Evolutionary conservation across 53 echinoderm and acorn worm genomes (phyloP), one percentile per base, ranked within the genome.

Genomic region (Apostichopus leukothele): DNA sequence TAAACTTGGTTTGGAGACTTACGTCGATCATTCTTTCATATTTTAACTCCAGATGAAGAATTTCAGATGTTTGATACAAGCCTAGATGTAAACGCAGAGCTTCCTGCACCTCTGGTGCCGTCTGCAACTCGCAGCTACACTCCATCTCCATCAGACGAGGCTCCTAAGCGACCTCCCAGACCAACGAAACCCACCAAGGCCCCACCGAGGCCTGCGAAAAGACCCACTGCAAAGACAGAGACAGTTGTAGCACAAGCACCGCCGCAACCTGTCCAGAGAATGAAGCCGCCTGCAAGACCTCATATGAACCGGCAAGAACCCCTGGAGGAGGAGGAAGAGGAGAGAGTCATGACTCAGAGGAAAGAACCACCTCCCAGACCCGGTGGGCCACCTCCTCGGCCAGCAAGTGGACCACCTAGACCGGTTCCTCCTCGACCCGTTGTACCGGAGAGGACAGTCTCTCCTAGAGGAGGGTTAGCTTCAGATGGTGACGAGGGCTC

Each of bases 301-400:
- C 79, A 26, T 7, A 73, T 89, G 50, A 89, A 78, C 50, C 26
- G 89, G 6, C 79, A 89, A 55, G 60, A 77, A 18, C 51, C 51
- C 18, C 9, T 74, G 67, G 50, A 89, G 10, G 63, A 61, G 78
- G n/a, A 26, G 25, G 25, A 25, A 25, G 25, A 25, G 25, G 88
- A 53, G 50, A 51, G 67, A 50, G 51, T 22, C 67, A 61, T 11
- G 27, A 85, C 60, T 23, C 84, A 83, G 57, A 76, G 74, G 76
- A 80, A 21, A 51, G 85, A 50, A 22, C 92, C 92, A 5, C 92
- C 94, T 68, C 59, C 91, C 18, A 60, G 94, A 39, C 95, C 95
- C 12, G 90, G 89, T 79, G 88, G 91, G 53, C 89, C 90, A 27
- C 96, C 96, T 52, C 83, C 91, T 57, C 91, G 96, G 83, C 94